phyloP scores from a whole-genome alignment of 2,797 vertebrate genomes.

The Gallirallus australis region DNA sequence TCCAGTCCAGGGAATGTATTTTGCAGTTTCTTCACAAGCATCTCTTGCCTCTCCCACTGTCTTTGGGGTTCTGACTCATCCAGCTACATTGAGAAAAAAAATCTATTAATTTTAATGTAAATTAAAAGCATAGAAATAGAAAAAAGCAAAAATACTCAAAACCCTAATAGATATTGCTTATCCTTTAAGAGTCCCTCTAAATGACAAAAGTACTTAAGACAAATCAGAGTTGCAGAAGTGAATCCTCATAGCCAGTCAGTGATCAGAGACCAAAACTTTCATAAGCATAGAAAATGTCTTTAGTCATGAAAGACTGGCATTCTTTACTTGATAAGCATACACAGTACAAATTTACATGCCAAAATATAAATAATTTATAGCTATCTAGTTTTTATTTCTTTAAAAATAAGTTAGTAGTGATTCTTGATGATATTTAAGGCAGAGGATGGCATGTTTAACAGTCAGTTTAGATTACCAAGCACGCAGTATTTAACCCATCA shows the following conservation, averaged over 20 bases:
- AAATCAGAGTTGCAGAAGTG: neutral
- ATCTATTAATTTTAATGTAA: neutral
- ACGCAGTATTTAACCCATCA: neutral
- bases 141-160: neutral
- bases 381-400: neutral
- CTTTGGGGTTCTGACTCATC: slow-evolving; percentile 74
- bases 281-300: neutral
- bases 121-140: neutral
- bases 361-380: neutral
- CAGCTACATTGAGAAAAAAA: slow-evolving; percentile 52
- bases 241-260: neutral
- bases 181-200: neutral
- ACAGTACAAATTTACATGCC: neutral
- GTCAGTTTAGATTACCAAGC: neutral
- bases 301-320: neutral
- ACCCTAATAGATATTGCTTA: neutral
- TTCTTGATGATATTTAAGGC: neutral
- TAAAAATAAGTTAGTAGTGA: neutral
- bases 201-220: neutral
- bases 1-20: slow-evolving; percentile 89
- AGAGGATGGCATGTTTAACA: neutral
- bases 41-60: slow-evolving; percentile 86
- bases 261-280: neutral
- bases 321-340: neutral
- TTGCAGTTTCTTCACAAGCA: slow-evolving; percentile 88